Evolutionary conservation across 1,140 invertebrate genomes (phyloP), one percentile per base, ranked within the genome.

Genomic region (Reticulitermes speratus): DNA sequence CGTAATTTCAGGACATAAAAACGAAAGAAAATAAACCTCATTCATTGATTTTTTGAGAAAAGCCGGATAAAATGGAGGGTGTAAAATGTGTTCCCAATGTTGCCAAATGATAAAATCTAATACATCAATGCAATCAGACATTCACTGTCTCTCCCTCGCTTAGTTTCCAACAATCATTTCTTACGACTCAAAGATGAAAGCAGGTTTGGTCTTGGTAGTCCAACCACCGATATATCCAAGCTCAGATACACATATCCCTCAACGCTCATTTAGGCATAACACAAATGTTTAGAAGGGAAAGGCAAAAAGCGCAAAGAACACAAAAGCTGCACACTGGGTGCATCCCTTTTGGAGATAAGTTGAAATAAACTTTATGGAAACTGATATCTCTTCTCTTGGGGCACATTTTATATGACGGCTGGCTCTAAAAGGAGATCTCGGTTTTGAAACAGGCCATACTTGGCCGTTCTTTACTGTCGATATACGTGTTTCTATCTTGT

Each of bases 401-500:
- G n/a, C n/a, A 9, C 65, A 30, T 75, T 75, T 30, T 30, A 75
- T 75, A 16, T 30, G 65, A 75, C 25, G 7, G 25, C n/a, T 25
- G 2, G 8, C 65, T 75, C 25, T n/a, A n/a, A 30, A 75, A 75
- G 6, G 65, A n/a, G 65, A 75, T 75, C 65, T 30, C n/a, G 65
- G 65, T 75, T 75, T 75, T 30, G 65, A 75, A 75, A 75, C n/a
- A 75, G 25, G 65, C 65, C 65, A 75, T 30, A 75, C 25, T 75
- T 14, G 65, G 65, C 25, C 25, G n/a, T 30, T 30, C n/a, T 75
- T 75, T 75, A 75, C 25, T 75, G 7, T 75, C 65, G 8, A 75
- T 75, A 30, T 75, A 75, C n/a, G 65, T 75, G 65, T 75, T n/a
- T 75, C 65, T 75, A 75, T 75, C 65, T 75, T 75, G n/a, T 75